Conservation (phyloP, 2,888 invertebrate species). For the Ophion ellenae region DNA sequence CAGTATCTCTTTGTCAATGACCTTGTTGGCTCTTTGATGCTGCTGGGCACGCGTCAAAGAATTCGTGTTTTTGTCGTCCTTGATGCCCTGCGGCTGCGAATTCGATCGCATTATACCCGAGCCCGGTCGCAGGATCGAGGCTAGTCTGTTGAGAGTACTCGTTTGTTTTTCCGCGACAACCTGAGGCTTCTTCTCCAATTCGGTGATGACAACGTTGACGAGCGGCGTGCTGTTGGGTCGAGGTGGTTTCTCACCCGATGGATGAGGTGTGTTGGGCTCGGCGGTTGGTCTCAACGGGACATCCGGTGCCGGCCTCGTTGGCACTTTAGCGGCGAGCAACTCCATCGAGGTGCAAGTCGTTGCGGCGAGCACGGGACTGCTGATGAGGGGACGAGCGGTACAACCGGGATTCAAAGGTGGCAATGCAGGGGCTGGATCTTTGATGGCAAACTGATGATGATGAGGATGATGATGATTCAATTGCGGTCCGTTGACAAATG, state of each 20-base stretch:
- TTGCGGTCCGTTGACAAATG: conserved; percentile 42
- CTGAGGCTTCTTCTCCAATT: conserved; percentile 82
- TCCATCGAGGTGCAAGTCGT: conserved; percentile 93
- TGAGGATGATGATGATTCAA: conserved; percentile 5
- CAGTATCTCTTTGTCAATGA: conserved; percentile 89
- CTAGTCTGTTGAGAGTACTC: conserved; percentile 88
- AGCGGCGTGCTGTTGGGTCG: conserved; percentile 77
- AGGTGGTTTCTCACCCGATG: conserved; percentile 77
- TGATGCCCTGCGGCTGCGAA: conserved; percentile 84
- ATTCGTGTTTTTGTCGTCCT: conserved; percentile 85
- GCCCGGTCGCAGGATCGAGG: conserved; percentile 87
- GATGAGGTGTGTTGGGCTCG: conserved; percentile 70
- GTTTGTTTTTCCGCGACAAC: conserved; percentile 70
- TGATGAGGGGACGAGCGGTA: conserved; percentile 90
- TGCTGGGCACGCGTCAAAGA: conserved; percentile 87
- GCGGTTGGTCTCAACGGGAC: conserved; percentile 87
- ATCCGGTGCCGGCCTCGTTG: conserved; percentile 85
- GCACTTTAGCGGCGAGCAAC: conserved; percentile 86
- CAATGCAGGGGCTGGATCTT: conserved; percentile 84
- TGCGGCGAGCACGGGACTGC: conserved; percentile 91
- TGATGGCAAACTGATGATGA: conserved; percentile 18
- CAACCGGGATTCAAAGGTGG: conserved; percentile 88
- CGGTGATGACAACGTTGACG: conserved; percentile 70
- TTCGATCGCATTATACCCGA: conserved; percentile 86
- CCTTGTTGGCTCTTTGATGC: conserved; percentile 87